Evolutionary conservation across 2,888 invertebrate genomes (phyloP), one percentile per base, ranked within the genome.

Genomic region (Ctenicera cuprea): DNA sequence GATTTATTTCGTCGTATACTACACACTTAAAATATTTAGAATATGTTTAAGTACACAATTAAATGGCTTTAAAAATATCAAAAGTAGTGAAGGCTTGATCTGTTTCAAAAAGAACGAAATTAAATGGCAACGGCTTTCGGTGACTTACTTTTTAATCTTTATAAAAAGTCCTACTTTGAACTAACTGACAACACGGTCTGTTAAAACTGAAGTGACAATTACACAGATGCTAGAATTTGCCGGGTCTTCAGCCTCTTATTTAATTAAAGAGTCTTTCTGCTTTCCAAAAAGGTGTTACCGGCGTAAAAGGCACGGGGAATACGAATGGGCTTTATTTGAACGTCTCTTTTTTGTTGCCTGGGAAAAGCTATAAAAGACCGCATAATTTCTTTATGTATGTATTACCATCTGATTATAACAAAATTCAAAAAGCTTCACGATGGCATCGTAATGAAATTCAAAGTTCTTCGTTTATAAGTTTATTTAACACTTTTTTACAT

Each of bases 231-330:
- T 22, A 30, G 33, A 54, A 54, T 30, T n/a, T 54, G 33, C 54
- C 50, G 50, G 54, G 54, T 54, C 54, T 54, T 14, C 54, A 30
- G 54, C 54, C 54, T 54, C 54, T 54, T 54, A 54, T 54, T 54
- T 30, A 54, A 54, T 54, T 54, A 54, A 54, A 30, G 30, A 54
- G 54, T 33, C 54, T 54, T 54, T 54, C 26, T 54, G 33, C 54
- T 54, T 54, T 54, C 33, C 54, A 54, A 54, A 52, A 54, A 54
- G 54, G 54, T 54, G 54, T 54, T 54, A 30, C 54, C 54, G 26
- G 9, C 33, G 14, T 54, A 30, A 54, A 54, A 30, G 18, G 54
- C 54, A 33, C 14, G 12, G 30, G 30, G 54, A 54, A 54, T 54
- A 54, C 54, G 22, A 54, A 54, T 54, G 54, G 54, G 12, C 50